These are phyloP conservation scores for Caenorhabditis remanei DNA, from an alignment of 1,140 invertebrate species.

Conservation along the genomic window DNA sequence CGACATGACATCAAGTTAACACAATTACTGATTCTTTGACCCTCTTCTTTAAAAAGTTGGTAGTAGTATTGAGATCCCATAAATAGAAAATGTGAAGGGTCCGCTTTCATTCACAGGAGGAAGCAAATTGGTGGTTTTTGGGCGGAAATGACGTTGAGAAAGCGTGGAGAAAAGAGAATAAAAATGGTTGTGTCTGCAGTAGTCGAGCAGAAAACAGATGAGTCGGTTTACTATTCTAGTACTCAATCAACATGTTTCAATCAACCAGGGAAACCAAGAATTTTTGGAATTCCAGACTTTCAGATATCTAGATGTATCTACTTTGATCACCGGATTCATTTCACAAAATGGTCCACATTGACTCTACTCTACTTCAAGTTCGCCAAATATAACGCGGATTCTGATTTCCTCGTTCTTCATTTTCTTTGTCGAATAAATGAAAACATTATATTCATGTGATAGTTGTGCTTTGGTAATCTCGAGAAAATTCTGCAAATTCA, in stretches of 20 bases:
- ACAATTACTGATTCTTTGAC: slow-evolving; percentile 39
- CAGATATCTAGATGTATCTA: neutral
- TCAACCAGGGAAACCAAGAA: neutral
- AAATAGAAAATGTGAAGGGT: slow-evolving; percentile 32
- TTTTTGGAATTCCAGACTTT: slow-evolving; percentile 3
- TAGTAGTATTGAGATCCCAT: slow-evolving; percentile 9
- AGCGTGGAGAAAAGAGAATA: neutral
- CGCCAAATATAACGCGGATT: neutral
- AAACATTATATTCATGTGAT: neutral
- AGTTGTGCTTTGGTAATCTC: neutral
- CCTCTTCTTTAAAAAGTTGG: neutral
- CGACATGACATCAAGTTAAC: slow-evolving; percentile 34
- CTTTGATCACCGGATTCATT: neutral
- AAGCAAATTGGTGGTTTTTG: neutral
- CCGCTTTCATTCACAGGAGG: neutral
- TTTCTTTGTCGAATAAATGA: neutral
- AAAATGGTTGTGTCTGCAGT: neutral
- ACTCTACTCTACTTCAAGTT: neutral
- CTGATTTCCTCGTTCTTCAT: neutral
- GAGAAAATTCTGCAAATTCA: too few species aligned
- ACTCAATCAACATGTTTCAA: too few species aligned
- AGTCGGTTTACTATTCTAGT: too few species aligned
- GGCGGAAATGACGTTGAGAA: slow-evolving; percentile 3
- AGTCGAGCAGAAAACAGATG: too few species aligned
- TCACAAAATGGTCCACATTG: too few species aligned